Evolutionary conservation across 30 jellyfish, hydroid and myxozoan species (phyloP), one percentile per base, ranked within the genome.

Genomic region (Chrysaora quinquecirrha): DNA sequence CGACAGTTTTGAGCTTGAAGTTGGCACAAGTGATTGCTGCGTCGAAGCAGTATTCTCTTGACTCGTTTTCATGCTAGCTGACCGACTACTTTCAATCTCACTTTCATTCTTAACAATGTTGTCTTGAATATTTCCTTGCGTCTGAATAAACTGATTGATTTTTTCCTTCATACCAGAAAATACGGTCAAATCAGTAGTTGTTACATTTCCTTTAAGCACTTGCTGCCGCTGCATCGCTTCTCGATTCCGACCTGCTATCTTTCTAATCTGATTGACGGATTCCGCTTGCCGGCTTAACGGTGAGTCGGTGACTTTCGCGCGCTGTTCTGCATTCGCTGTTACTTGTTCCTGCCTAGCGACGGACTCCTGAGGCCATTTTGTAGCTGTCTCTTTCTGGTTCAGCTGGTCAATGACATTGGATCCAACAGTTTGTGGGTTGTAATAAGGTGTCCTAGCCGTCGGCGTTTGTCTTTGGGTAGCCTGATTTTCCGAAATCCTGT

Each of bases 261-360:
- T 85, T 34, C 92, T 81, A 10, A 82, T 82, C 33, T 52, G 43
- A 43, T 82, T 82, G 62, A 82, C 67, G 0, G 85, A 82, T 30
- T 82, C 92, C 25, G 92, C 92, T 24, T 68, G 92, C 47, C 52
- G 84, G 63, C 56, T 82, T 10, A 82, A 31, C 72, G 92, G 92
- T 18, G 85, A 50, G 75, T 82, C 92, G 3, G 62, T 62, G 52
- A 82, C 92, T 31, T 43, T 71, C 23, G 92, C 92, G 20, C 92
- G 73, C 0, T 49, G 65, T 1, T 31, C 85, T 0, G 87, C 87
- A 19, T 64, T 75, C 21, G 70, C 85, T 1, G 83, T 27, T 46
- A 60, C 80, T 22, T 61, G 21, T 10, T 24, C 72, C 78, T n/a
- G n/a, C n/a, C n/a, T n/a, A n/a, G n/a, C n/a, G n/a, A n/a, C n/a